These are phyloP conservation scores for Acanthisitta chloris DNA, from an alignment of 2,113 vertebrate species.

Conservation along the genomic window DNA sequence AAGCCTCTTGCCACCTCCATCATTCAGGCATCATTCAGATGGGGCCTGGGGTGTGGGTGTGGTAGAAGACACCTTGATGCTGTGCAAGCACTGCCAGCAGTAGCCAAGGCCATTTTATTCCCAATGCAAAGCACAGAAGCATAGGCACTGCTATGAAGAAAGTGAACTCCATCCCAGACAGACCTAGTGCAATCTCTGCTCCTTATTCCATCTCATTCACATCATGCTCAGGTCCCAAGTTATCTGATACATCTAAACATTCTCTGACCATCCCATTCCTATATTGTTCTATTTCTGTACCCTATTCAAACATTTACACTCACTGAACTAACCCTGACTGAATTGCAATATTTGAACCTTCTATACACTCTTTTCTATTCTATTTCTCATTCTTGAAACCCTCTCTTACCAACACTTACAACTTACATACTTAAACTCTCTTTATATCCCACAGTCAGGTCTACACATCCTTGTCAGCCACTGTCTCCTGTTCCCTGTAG, in stretches of 20 bases:
- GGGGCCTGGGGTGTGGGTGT: accelerated
- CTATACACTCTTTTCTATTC: background rate
- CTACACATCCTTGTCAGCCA: background rate
- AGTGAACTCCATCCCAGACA: background rate
- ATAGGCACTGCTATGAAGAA: too few species aligned
- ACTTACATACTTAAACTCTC: background rate
- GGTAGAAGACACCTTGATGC: background rate
- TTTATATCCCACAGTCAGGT: background rate
- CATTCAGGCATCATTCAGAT: background rate
- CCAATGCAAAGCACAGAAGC: background rate
- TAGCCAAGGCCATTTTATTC: background rate
- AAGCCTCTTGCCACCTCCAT: background rate
- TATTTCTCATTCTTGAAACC: background rate
- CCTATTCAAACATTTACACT: background rate
- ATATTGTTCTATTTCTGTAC: background rate
- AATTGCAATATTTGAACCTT: background rate
- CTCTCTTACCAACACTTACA: background rate
- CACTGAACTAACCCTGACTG: background rate
- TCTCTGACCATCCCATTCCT: background rate
- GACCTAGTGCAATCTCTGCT: background rate
- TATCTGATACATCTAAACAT: background rate
- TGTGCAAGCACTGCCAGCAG: background rate
- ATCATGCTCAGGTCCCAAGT: accelerated
- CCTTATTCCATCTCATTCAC: background rate
- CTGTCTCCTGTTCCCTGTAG: background rate